Evolutionary conservation across 2,888 invertebrate species (phyloP).

Genomic region (Latrodectus hesperus): DNA sequence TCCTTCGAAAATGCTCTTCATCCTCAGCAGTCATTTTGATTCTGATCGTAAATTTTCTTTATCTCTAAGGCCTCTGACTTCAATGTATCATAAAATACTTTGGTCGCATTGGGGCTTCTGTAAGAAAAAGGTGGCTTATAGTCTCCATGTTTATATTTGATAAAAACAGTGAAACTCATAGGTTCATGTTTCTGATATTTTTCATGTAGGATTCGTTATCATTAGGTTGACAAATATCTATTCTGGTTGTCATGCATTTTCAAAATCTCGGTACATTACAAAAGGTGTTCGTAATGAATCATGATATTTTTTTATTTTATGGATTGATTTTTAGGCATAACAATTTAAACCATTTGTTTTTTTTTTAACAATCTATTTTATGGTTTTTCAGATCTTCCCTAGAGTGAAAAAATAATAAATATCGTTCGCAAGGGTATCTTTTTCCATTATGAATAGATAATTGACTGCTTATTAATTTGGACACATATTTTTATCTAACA

Average conservation of each 20-base stretch:
- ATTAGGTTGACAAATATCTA: not conserved
- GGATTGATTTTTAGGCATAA: slow-evolving; percentile 9
- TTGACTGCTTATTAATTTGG: not conserved
- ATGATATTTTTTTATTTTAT: slow-evolving; percentile 7
- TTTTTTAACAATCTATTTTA: not conserved
- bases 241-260: too few relatives aligned
- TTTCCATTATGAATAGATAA: not conserved
- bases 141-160: too few relatives aligned
- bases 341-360: not conserved
- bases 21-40: too few relatives aligned
- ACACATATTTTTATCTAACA: not conserved
- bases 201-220: not conserved
- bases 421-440: not conserved
- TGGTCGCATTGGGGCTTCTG: too few relatives aligned
- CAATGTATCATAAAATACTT: too few relatives aligned
- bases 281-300: not conserved
- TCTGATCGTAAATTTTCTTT: too few relatives aligned
- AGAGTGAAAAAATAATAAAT: not conserved
- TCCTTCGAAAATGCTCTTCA: too few relatives aligned
- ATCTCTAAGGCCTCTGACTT: too few relatives aligned
- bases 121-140: too few relatives aligned
- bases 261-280: not conserved
- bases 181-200: not conserved
- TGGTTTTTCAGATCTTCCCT: not conserved
- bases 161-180: too few relatives aligned